Evolutionary conservation across 2,113 vertebrate genomes (phyloP).

Genomic region (Nothoprocta perdicaria): DNA sequence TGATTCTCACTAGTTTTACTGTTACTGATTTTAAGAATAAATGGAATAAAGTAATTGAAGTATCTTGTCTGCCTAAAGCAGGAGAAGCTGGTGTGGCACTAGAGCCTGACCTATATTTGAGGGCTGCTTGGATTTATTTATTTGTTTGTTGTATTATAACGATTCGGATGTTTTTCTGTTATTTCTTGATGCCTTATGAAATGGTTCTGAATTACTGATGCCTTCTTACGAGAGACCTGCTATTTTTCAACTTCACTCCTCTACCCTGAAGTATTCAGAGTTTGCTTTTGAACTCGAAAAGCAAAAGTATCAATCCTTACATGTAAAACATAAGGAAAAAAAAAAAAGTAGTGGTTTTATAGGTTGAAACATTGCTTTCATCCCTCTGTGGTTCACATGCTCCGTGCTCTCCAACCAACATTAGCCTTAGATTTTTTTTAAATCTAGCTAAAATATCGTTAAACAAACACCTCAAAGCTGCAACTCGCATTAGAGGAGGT

Average conservation of each 20-base stretch:
- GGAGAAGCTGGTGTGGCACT: neutral
- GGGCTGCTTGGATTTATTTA: neutral
- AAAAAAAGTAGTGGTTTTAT: neutral
- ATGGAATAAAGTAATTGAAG: neutral
- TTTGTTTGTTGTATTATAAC: neutral
- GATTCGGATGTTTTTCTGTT: neutral
- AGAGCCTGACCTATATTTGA: neutral
- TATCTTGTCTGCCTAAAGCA: neutral
- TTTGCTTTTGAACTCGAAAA: neutral
- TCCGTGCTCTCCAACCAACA: neutral
- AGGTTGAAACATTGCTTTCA: neutral
- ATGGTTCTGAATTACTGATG: neutral
- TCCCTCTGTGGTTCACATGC: neutral
- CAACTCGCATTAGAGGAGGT: neutral
- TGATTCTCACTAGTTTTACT: neutral
- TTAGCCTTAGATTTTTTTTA: neutral
- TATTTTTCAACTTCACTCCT: neutral
- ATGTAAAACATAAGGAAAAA: neutral
- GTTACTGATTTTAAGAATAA: neutral
- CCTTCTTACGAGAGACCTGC: neutral
- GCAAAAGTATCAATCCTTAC: neutral
- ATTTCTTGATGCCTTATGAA: neutral
- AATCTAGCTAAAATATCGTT: neutral
- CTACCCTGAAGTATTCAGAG: neutral
- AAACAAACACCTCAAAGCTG: neutral